These are phyloP conservation scores for Plagodis pulveraria DNA, from an alignment of 2,888 invertebrate genomes.

Conservation along the genomic window DNA sequence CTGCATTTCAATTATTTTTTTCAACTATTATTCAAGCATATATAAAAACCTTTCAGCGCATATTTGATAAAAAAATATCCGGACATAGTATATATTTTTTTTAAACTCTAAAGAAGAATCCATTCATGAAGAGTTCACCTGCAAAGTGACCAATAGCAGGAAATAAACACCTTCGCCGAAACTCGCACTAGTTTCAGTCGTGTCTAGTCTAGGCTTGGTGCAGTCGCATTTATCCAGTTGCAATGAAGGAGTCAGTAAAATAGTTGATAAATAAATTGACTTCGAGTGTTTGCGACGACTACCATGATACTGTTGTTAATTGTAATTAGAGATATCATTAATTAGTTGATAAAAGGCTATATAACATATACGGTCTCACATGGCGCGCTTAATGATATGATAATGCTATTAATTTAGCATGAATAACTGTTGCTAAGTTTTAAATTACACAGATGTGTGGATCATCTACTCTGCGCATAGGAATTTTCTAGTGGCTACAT, in stretches of 20 bases:
- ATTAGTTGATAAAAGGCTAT: conserved; percentile 16
- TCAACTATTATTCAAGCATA: no score
- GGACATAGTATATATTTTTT: no score
- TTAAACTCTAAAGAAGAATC: no score
- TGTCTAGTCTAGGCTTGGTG: conserved; percentile 5
- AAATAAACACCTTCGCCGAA: no score
- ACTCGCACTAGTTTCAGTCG: background rate
- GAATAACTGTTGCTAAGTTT: conserved; percentile 13
- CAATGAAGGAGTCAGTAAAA: background rate
- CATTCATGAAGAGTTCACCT: no score
- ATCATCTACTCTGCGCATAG: background rate
- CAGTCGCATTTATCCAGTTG: conserved; percentile 9
- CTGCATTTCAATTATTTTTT: no score
- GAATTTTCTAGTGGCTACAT: conserved; percentile 5
- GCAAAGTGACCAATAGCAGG: no score
- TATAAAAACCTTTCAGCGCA: no score
- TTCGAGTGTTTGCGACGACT: background rate
- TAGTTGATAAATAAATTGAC: background rate
- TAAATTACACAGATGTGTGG: conserved; percentile 6
- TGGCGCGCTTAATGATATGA: conserved; percentile 17
- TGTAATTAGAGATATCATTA: conserved; percentile 17
- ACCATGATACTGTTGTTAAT: conserved; percentile 18
- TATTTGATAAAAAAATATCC: no score
- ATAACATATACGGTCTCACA: background rate
- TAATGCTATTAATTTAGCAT: conserved; percentile 3